Base-by-base conservation (phyloP, 2,888 invertebrate species). In the Xylota sylvarum region DNA sequence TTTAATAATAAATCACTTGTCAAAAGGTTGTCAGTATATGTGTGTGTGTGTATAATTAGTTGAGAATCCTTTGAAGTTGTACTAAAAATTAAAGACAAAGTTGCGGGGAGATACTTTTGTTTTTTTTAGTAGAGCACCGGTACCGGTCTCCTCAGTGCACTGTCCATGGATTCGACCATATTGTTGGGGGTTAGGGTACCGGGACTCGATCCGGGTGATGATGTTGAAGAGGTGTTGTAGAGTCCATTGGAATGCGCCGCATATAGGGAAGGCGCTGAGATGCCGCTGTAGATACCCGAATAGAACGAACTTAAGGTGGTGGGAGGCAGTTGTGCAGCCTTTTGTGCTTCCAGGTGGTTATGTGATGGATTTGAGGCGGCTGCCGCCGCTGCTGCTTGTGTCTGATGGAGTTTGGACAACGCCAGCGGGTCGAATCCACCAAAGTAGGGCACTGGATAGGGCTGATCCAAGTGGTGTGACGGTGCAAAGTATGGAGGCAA, bases 401-500 rank as follows among this genome's bases (percentile, higher is more conserved):
- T 89, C 86, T 93, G 92, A 82, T 93, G 92, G 52, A 93, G 88
- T 88, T 93, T 93, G 5, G 92, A 92, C 23, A 93, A 88, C 0
- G 93, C 91, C 55, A 93, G 78, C 0, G 92, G 93, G 88, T 93
- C 93, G 64, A 93, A 93, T 37, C 92, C 92, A 2, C 93, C 91
- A 84, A 93, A 93, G 81, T 93, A 93, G 43, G 93, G 93, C 82
- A 93, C 92, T 35, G 92, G 91, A 79, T 93, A 93, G n/a, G 92
- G 90, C 94, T 96, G 88, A 93, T 95, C 92, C 94, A 94, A 91
- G 94, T 94, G 92, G 94, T 95, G 94, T 60, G 96, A 95, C 30
- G 96, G 95, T 62, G 96, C 96, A 92, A 97, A 97, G 92, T 97
- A 97, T 4, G 93, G 93, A 1, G 96, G 95, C 91, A 96, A 93